These are phyloP conservation scores for Hyla sarda DNA, from an alignment of 2,113 vertebrate species.

Conservation along the genomic window DNA sequence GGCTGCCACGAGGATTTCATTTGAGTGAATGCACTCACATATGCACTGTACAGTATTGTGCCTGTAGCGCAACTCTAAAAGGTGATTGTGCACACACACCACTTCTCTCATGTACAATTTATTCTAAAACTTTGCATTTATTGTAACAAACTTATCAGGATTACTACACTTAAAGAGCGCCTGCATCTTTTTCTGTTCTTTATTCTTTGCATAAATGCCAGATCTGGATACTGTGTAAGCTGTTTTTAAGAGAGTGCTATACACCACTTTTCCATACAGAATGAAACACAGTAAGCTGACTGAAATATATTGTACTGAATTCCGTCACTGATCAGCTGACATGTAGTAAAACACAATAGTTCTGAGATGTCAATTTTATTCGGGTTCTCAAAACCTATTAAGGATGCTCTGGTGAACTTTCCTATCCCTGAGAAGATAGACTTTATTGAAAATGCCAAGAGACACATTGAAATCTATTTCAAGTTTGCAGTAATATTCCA, in stretches of 20 bases:
- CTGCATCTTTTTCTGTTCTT: no score
- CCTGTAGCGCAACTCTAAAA: no score
- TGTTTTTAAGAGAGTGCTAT: background rate
- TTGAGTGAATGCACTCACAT: no score
- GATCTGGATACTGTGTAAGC: background rate
- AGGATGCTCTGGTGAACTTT: background rate
- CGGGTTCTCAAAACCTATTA: constrained; percentile 4
- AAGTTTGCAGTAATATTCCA: background rate
- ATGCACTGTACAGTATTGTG: no score
- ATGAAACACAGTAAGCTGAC: background rate
- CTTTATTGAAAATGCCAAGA: background rate
- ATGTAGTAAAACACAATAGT: background rate
- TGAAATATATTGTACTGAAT: constrained; percentile 1
- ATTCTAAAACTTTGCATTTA: no score
- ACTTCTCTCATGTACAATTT: no score
- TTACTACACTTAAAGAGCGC: no score
- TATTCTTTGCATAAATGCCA: no score
- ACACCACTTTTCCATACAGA: background rate
- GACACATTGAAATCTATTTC: background rate
- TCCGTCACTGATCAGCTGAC: background rate
- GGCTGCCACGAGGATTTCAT: no score
- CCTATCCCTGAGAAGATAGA: background rate
- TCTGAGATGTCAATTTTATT: constrained; percentile 8
- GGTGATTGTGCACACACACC: no score
- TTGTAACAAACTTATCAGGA: no score